A percentile compares a stretch with the other conserved stretches of the same genome.
Evolutionary conservation across 2,888 invertebrate species (phyloP).

Genomic region (Aproaerema taeniolella): DNA sequence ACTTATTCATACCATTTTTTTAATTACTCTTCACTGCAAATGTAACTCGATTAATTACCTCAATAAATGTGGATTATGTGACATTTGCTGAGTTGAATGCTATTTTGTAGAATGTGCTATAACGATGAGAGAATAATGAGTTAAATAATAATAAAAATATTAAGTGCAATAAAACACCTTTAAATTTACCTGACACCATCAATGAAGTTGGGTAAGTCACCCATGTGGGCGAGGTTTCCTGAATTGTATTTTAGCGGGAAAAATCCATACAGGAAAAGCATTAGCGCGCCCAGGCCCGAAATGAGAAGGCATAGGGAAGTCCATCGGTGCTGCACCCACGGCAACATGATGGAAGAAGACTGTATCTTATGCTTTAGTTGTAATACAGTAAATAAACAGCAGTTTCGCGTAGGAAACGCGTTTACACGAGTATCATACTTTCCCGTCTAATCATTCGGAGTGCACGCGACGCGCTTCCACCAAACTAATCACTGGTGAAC

Average conservation of each 20-base stretch:
- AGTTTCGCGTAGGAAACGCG: slow-evolving; percentile 15
- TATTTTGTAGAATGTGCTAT: too few species aligned
- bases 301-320: slow-evolving; percentile 57
- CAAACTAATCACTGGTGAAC: too few species aligned
- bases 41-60: too few species aligned
- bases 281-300: slow-evolving; percentile 48
- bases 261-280: slow-evolving; percentile 78
- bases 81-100: too few species aligned
- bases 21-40: too few species aligned
- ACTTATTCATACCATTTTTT: too few species aligned
- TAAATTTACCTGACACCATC: slow-evolving; percentile 75
- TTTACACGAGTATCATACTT: slow-evolving; percentile 23
- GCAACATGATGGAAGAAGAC: slow-evolving; percentile 38
- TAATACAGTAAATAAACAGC: slow-evolving; percentile 3
- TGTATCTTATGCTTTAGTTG: not conserved
- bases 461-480: slow-evolving; percentile 24
- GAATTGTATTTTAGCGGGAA: slow-evolving; percentile 77
- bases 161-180: too few species aligned
- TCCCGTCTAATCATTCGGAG: slow-evolving; percentile 27
- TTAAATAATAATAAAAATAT: too few species aligned
- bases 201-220: slow-evolving; percentile 75
- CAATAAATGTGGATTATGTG: too few species aligned
- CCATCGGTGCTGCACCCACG: slow-evolving; percentile 64
- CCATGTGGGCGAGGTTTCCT: slow-evolving; percentile 60
- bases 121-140: too few species aligned